Base-by-base conservation (phyloP, 2,888 invertebrate species). In the Folsomia candida region DNA sequence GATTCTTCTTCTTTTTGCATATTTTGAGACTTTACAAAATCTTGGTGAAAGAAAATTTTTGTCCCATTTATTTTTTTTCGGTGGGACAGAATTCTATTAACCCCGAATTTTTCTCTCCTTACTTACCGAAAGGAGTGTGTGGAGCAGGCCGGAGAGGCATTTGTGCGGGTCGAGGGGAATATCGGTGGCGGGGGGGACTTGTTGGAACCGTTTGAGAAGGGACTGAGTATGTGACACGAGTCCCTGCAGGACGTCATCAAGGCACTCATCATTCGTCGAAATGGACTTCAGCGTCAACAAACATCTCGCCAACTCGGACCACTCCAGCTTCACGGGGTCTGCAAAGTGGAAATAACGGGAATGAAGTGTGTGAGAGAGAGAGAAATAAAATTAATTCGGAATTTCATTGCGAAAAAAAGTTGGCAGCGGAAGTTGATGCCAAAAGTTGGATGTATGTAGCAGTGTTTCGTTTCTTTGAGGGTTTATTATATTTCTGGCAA, bases 181-280 rank as follows among this genome's bases (percentile, higher is more conserved):
- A 67, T 80, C 80, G 2, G 77, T 79, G 26, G 78, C 72, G n/a
- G 80, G 78, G 9, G 78, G 78, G 67, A 80, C 78, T 75, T 80
- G 80, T 70, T 80, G 80, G 71, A 79, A 80, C 64, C 80, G 66
- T 59, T 72, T 74, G 28, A 80, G 71, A 29, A 80, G 72, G 25
- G 80, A 77, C 61, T 78, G 77, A 68, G 74, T 73, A 71, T 80
- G 78, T 65, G 72, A 37, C 54, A 75, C 75, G 26, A 80, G 74
- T 70, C 80, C 80, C 63, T 79, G 76, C 25, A 80, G 78, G 69
- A 80, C 78, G 20, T 80, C 80, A 67, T 80, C 80, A 79, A 80
- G 80, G 80, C 80, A 80, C 80, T 80, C 80, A 60, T 80, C 80
- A 73, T 80, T 80, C 68, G 76, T 74, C 67, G 78, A 73, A 51